Evolutionary conservation across 2,888 invertebrate species (phyloP).

Genomic region (Dryomyza anilis): DNA sequence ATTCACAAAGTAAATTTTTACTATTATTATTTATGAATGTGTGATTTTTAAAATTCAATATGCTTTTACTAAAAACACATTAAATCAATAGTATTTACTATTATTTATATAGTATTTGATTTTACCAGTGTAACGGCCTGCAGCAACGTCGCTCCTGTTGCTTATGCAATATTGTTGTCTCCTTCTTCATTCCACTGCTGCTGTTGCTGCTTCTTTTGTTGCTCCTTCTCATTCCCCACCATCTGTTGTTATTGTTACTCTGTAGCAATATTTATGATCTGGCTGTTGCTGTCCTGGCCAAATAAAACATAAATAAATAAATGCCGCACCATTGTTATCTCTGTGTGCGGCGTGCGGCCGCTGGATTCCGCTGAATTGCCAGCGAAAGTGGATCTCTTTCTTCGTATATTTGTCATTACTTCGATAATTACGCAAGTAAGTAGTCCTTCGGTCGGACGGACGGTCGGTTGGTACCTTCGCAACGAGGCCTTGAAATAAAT

Average conservation of each 20-base stretch:
- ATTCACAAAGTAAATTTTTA: too few species aligned
- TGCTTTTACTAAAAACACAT: too few species aligned
- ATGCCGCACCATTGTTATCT: slow-evolving; percentile 8
- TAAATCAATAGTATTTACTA: too few species aligned
- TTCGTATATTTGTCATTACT: slow-evolving; percentile 12
- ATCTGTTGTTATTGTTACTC: too few species aligned
- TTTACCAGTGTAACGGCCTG: too few species aligned
- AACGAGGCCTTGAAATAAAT: slow-evolving; percentile 3
- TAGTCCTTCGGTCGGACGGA: too few species aligned
- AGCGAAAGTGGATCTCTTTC: not conserved
- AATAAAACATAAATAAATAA: slow-evolving; percentile 15
- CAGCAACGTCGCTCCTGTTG: not conserved
- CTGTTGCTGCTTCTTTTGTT: not conserved
- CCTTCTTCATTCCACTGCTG: not conserved
- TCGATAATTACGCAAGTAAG: slow-evolving; percentile 4
- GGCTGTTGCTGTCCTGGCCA: slow-evolving; percentile 4
- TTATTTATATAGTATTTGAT: too few species aligned
- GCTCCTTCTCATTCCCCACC: not conserved
- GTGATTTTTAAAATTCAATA: too few species aligned
- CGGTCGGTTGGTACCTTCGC: too few species aligned
- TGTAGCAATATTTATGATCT: slow-evolving; percentile 9
- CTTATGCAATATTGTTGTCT: not conserved
- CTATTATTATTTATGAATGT: too few species aligned
- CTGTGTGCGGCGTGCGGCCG: not conserved
- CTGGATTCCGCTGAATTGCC: not conserved